These are phyloP conservation scores for Phthorimaea operculella DNA, from an alignment of 1,140 invertebrate species.

Conservation along the genomic window DNA sequence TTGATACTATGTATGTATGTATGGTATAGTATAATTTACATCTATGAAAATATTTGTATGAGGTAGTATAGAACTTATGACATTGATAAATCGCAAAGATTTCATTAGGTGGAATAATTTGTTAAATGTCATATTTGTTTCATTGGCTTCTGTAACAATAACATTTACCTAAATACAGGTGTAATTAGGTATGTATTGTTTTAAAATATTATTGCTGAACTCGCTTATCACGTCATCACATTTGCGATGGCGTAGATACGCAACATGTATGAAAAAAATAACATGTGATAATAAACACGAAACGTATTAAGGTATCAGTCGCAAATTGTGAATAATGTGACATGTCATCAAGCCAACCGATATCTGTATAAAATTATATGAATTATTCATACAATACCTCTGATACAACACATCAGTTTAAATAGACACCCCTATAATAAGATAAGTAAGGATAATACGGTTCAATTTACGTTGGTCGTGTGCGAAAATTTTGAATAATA, in stretches of 20 bases:
- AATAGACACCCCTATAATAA: background rate
- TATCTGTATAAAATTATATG: slow-evolving; percentile 38
- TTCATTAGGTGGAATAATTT: too few species aligned
- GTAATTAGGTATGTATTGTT: too few species aligned
- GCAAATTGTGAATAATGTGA: slow-evolving; percentile 50
- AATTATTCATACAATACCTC: slow-evolving; percentile 34
- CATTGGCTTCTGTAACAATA: too few species aligned
- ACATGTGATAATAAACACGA: slow-evolving; percentile 1
- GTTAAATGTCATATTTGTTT: too few species aligned
- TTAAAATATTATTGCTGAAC: too few species aligned
- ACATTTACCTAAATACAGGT: too few species aligned
- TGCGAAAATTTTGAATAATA: background rate
- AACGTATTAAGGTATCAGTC: slow-evolving; percentile 30
- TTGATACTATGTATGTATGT: too few species aligned
- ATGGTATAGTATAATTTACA: too few species aligned
- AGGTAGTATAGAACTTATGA: too few species aligned
- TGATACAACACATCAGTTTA: slow-evolving; percentile 6
- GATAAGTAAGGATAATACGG: background rate
- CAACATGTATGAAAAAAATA: slow-evolving; percentile 3
- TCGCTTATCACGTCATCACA: background rate
- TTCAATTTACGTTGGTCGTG: background rate
- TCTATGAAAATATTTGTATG: too few species aligned
- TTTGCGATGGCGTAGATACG: background rate
- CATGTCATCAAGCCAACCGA: slow-evolving; percentile 27
- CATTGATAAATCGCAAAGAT: too few species aligned